Base-by-base conservation (phyloP, 2,113 vertebrate species). In the Etheostoma cragini region DNA sequence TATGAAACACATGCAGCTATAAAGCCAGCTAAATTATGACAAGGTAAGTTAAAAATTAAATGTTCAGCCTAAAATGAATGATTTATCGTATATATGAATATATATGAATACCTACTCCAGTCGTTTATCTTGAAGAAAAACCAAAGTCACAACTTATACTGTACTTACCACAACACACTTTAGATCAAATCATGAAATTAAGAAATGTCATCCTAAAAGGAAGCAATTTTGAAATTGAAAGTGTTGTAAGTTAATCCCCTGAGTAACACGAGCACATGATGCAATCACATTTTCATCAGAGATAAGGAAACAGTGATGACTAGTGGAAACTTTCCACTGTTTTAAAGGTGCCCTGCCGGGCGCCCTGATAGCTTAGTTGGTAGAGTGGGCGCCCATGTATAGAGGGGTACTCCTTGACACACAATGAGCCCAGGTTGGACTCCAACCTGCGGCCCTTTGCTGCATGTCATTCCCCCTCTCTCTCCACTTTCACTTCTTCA, bases 171-270 rank as follows among this genome's bases (percentile, higher is more conserved):
- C 14, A 50, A 50, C 3, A 15, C 30, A 6, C 8, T 21, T 7
- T 1, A 52, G 6, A 17, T 22, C 12, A 14, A 35, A 21, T 21
- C 8, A 11, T 73, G 14, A 30, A 61, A 21, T 45, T 1, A 53
- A 21, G 63, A 62, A 64, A 42, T 54, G 0, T 5, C 6, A 35
- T 13, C 10, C 1, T 69, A 15, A 70, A 26, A 21, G 35, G 5
- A 22, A 60, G 68, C 0, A 35, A 5, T 19, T 70, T 66, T 66
- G 61, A 78, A 79, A 82, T n/a, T 13, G 10, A 70, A 46, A 69
- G 8, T 57, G 52, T 57, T 26, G 4, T 17, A 22, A 54, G 10
- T 70, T 45, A 62, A 81, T 30, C 30, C 30, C 19, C 12, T 61
- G 15, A 69, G 74, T 5, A 21, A 53, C 56, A 47, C 21, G 26